A percentile compares a stretch with the other conserved stretches of the same genome.
These are phyloP conservation scores for Heteropelma amictum DNA, from an alignment of 2,888 invertebrate genomes.

Conservation along the genomic window DNA sequence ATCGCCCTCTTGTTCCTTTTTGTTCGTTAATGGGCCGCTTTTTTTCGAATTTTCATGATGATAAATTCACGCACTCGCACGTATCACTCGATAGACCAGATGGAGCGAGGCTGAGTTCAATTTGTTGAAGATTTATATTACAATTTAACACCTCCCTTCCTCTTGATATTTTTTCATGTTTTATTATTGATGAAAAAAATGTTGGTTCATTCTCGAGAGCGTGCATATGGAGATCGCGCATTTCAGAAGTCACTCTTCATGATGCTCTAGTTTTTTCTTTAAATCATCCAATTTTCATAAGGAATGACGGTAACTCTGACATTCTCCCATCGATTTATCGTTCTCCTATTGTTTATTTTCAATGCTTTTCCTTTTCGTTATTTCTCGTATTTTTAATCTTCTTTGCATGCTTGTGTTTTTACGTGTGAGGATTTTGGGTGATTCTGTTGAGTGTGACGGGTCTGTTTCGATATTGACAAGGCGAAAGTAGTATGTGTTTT, in stretches of 20 bases:
- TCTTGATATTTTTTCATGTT: not conserved
- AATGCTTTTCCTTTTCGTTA: not conserved
- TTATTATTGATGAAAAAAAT: slow-evolving; percentile 6
- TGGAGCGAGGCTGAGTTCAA: slow-evolving; percentile 50
- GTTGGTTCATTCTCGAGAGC: slow-evolving; percentile 1
- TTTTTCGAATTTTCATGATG: slow-evolving; percentile 14
- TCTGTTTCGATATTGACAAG: not conserved
- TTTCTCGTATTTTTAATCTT: not conserved
- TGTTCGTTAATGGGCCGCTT: slow-evolving; percentile 6
- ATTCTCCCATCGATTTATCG: slow-evolving; percentile 41
- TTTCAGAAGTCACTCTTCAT: not conserved
- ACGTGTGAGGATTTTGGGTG: not conserved
- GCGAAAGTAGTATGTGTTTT: slow-evolving; percentile 22
- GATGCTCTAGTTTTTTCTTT: slow-evolving; percentile 12
- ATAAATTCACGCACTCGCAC: slow-evolving; percentile 30
- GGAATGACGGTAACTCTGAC: slow-evolving; percentile 20
- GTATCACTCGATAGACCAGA: slow-evolving; percentile 40
- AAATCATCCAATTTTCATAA: not conserved
- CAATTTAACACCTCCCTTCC: not conserved
- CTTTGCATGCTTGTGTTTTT: not conserved
- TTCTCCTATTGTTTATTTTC: slow-evolving; percentile 14
- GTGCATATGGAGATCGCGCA: too few species aligned
- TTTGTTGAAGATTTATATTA: slow-evolving; percentile 11
- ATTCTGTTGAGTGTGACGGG: slow-evolving; percentile 23
- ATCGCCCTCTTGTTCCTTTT: not conserved